Evolutionary conservation across 2,888 invertebrate species (phyloP).

Genomic region (Vanessa cardui): DNA sequence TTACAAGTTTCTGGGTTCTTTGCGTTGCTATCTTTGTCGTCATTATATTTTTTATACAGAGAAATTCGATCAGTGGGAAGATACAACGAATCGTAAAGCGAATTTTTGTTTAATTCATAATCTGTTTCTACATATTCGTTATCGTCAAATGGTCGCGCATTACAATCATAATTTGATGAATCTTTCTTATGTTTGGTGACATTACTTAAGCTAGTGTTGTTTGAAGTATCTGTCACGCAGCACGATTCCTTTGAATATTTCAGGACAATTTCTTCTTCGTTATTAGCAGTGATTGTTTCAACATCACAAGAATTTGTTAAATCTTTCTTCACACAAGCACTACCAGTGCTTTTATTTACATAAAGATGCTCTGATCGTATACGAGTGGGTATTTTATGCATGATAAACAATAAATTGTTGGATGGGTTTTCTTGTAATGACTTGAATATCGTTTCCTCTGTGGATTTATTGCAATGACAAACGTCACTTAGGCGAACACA

Average conservation of each 20-base stretch:
- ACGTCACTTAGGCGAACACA: constrained; percentile 54
- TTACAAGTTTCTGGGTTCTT: constrained; percentile 48
- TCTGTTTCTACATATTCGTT: constrained; percentile 37
- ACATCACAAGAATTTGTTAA: constrained; percentile 13
- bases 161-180: constrained; percentile 32
- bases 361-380: constrained; percentile 31
- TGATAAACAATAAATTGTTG: constrained; percentile 57
- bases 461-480: constrained; percentile 61
- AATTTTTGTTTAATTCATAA: constrained; percentile 39
- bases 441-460: constrained; percentile 52
- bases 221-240: constrained; percentile 42
- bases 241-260: constrained; percentile 49
- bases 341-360: neutral
- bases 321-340: neutral
- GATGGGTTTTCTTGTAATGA: constrained; percentile 44
- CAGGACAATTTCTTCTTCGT: constrained; percentile 48
- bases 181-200: constrained; percentile 37
- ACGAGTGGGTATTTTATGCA: constrained; percentile 47
- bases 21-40: constrained; percentile 18
- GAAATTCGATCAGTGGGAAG: constrained; percentile 46
- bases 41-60: constrained; percentile 38
- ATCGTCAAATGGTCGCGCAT: neutral
- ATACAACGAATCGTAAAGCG: constrained; percentile 48
- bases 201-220: constrained; percentile 45
- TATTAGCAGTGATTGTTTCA: constrained; percentile 23